A percentile compares a stretch with the other conserved stretches of the same genome.
Conservation (phyloP, 2,888 invertebrate genomes). For the Schrankia costaestrigalis region DNA sequence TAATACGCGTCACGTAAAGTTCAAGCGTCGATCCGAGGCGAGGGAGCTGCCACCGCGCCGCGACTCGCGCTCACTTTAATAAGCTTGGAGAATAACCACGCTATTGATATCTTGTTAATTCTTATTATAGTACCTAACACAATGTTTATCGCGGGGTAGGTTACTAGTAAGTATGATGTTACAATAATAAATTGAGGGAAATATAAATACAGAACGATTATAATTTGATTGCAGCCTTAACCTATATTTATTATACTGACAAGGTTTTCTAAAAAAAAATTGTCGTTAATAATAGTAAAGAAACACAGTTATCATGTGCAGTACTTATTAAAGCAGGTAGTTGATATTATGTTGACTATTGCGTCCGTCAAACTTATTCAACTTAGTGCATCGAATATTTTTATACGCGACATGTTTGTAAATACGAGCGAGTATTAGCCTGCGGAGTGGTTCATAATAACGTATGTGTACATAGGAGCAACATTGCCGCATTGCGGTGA, state of each 20-base stretch:
- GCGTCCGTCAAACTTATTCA: no score
- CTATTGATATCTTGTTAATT: constrained; percentile 30
- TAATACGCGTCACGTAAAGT: constrained; percentile 40
- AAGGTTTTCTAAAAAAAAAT: constrained; percentile 15
- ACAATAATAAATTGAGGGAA: no score
- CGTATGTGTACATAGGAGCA: constrained; percentile 68
- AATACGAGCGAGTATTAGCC: constrained; percentile 56
- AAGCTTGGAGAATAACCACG: constrained; percentile 21
- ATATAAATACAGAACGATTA: no score
- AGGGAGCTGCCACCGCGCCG: constrained; percentile 7
- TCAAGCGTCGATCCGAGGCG: constrained; percentile 20
- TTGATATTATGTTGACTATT: background rate
- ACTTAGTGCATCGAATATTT: constrained; percentile 24
- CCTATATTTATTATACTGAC: constrained; percentile 17
- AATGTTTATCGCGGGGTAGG: no score
- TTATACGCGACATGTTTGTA: constrained; percentile 40
- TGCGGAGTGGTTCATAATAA: constrained; percentile 59
- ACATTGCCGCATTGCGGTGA: constrained; percentile 76
- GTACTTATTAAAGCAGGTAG: constrained; percentile 3
- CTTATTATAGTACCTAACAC: constrained; percentile 22
- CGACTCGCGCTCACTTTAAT: constrained; percentile 18
- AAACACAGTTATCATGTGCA: constrained; percentile 6
- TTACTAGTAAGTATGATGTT: no score
- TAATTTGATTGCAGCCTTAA: constrained; percentile 13
- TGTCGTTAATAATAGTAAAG: constrained; percentile 6